Base-by-base conservation (phyloP, 1,140 invertebrate species). In the Anastatus disparis region DNA sequence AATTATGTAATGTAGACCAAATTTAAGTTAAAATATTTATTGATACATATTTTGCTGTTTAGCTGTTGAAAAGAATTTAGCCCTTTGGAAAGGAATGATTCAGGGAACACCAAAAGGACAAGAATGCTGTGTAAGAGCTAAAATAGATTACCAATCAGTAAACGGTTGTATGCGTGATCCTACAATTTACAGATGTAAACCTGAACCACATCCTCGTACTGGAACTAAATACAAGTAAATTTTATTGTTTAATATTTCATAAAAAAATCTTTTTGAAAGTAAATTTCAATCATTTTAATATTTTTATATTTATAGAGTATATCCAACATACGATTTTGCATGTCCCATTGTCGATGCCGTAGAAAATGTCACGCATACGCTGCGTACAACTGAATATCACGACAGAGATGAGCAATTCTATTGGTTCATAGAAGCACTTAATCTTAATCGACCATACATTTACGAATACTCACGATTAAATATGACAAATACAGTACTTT, bases 321-420 rank as follows among this genome's bases (percentile, higher is more conserved):
- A 99, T 87, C 98, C 98, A 27, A 99, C 98, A 0, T 99, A 99
- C 80, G 98, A 99, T 87, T 99, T 99, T 89, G 97, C 98, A 1
- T 99, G 98, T 85, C 98, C 98, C 3, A 98, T 99, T 79, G 97
- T 99, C 3, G 98, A 99, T 85, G 93, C 95, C 55, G 89, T 99
- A 53, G 98, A 99, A 88, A 93, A 93, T 66, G 97, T 99, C 7
- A 99, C 98, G 0, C 98, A 99, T 83, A 95, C 97, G 4, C 86
- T 99, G 40, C 89, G 98, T 70, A 99, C 98, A 0, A 99, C 97
- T 81, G 98, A 99, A 86, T 99, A 99, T 84, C 95, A 97, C 78
- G 98, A 99, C 84, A 87, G 98, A 70, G 97, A 99, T 87, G 92
- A 93, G 22, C 98, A 99, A 86, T 99, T 97, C 85, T 98, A 94